These are phyloP conservation scores for Pseudomyrmex pallidus DNA, from an alignment of 1,140 invertebrate species.

Conservation along the genomic window DNA sequence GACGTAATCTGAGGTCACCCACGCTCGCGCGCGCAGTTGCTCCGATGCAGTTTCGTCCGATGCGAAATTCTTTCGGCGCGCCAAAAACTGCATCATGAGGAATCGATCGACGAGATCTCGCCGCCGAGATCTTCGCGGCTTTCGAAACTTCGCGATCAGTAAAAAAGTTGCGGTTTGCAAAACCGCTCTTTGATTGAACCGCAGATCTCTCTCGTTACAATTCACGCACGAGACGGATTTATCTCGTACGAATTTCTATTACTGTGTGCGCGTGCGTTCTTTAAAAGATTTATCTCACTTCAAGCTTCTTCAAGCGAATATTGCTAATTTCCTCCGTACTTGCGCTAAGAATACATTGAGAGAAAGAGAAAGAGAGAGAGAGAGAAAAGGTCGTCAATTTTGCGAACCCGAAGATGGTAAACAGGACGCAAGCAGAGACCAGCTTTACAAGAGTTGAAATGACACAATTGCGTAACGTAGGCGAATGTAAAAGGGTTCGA, in stretches of 20 bases:
- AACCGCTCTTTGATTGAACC: background rate
- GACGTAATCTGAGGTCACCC: conserved; percentile 85
- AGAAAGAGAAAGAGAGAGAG: background rate
- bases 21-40: conserved; percentile 75
- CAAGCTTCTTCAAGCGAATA: background rate
- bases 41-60: conserved; percentile 54
- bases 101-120: conserved; percentile 37
- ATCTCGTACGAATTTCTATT: no score
- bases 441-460: conserved; percentile 50
- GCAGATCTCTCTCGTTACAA: background rate
- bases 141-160: background rate
- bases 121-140: no score
- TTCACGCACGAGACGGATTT: no score
- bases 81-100: conserved; percentile 8
- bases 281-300: background rate
- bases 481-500: conserved; percentile 58
- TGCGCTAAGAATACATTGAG: background rate
- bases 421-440: conserved; percentile 52
- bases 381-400: conserved; percentile 12
- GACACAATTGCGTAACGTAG: conserved; percentile 57
- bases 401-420: conserved; percentile 18
- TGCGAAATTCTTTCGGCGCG: background rate
- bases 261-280: no score
- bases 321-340: background rate
- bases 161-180: background rate